A percentile compares a stretch with the other conserved stretches of the same genome.
These are phyloP conservation scores for Chrysochloris asiatica DNA, from an alignment of 2,113 vertebrate genomes.

Conservation along the genomic window DNA sequence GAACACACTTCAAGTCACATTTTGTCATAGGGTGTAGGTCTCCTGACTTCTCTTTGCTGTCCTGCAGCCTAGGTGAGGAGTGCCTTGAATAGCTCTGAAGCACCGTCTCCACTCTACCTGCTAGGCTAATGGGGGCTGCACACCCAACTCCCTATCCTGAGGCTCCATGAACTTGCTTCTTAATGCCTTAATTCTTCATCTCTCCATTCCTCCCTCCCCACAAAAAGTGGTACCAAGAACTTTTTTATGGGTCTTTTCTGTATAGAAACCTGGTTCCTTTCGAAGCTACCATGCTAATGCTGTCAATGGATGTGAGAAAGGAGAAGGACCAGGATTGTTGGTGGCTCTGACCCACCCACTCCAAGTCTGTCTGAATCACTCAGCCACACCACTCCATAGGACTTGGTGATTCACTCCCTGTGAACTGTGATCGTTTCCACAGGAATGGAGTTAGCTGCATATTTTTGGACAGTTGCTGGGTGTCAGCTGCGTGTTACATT, in stretches of 20 bases:
- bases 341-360: no score
- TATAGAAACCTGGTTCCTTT: not conserved
- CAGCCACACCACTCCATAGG: not conserved
- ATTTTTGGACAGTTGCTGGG: not conserved
- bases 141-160: not conserved
- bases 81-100: not conserved
- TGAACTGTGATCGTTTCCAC: not conserved
- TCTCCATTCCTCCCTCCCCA: no score
- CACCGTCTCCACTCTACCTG: fast-evolving
- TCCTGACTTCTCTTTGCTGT: not conserved
- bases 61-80: not conserved
- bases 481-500: not conserved
- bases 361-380: not conserved
- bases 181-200: not conserved
- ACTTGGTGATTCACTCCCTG: not conserved
- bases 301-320: not conserved
- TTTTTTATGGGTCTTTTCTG: not conserved
- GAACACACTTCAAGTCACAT: not conserved
- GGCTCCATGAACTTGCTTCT: not conserved
- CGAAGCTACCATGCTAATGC: not conserved
- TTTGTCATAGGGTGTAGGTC: not conserved
- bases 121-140: not conserved
- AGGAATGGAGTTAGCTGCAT: not conserved
- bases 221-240: not conserved
- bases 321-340: not conserved